phyloP scores from a whole-genome alignment of 2,113 vertebrate species.

The Bufo bufo region DNA sequence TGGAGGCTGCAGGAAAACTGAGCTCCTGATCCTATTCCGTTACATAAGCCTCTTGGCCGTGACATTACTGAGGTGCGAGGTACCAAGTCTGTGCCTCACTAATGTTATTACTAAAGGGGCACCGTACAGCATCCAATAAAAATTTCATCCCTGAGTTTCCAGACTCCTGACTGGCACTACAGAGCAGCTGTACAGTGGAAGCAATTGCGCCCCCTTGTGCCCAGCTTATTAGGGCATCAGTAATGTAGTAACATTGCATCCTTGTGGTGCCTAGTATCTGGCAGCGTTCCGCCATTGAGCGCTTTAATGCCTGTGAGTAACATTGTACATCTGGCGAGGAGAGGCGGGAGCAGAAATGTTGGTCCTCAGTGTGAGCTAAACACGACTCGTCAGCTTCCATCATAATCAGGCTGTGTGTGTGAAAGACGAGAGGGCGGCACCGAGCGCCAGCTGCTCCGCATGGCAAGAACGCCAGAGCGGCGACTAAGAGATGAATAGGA shows the following conservation, averaged over 20 bases:
- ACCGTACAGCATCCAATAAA: no score
- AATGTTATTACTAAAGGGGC: no score
- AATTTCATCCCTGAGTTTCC: no score
- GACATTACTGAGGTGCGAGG: no score
- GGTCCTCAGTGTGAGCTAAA: neutral
- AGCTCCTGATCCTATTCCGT: no score
- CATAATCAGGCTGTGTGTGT: neutral
- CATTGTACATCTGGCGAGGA: neutral
- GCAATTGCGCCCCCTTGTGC: no score
- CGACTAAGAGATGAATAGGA: neutral
- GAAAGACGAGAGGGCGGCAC: neutral
- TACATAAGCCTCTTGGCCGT: no score
- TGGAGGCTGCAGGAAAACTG: neutral
- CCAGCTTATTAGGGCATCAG: neutral
- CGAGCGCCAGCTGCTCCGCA: constrained; percentile 27
- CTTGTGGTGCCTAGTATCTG: no score
- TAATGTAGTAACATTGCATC: no score
- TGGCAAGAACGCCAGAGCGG: neutral
- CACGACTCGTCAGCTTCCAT: neutral
- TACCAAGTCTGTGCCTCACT: neutral
- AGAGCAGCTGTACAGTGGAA: no score
- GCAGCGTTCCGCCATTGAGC: no score
- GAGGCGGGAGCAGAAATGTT: neutral
- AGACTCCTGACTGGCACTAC: no score
- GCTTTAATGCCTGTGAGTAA: neutral